These are phyloP conservation scores for Sympetrum striolatum DNA, from an alignment of 2,888 invertebrate genomes.

Conservation along the genomic window DNA sequence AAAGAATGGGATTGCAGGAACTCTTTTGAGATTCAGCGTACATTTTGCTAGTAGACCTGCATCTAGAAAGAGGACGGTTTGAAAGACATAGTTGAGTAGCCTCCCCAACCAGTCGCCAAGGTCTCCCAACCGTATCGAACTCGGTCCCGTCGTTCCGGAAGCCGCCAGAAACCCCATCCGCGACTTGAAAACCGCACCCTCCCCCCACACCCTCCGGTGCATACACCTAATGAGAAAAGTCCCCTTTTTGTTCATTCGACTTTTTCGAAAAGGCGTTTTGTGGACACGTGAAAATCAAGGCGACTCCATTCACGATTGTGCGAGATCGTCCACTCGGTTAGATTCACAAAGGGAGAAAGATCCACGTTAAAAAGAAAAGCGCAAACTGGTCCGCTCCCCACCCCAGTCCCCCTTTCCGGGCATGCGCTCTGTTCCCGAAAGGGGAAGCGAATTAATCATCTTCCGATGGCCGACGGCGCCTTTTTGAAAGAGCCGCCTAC, in stretches of 20 bases:
- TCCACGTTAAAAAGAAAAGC: constrained; percentile 27
- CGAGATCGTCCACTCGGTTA: constrained; percentile 26
- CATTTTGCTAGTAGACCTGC: no score
- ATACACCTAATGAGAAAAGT: neutral
- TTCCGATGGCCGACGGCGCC: constrained; percentile 37
- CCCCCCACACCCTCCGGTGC: neutral
- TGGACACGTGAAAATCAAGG: neutral
- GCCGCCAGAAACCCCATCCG: neutral
- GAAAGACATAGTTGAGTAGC: no score
- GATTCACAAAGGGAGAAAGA: neutral
- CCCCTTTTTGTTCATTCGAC: neutral
- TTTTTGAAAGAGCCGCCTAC: constrained; percentile 26
- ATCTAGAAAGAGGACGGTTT: no score
- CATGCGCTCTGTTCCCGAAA: constrained; percentile 9
- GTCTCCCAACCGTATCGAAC: no score
- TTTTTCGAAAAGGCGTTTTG: neutral
- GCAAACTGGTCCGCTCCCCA: constrained; percentile 7
- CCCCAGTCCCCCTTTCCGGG: neutral
- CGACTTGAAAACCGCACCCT: neutral
- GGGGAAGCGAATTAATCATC: constrained; percentile 29
- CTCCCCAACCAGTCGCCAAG: no score
- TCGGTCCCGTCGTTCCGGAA: no score
- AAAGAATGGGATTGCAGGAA: no score
- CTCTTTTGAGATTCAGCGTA: no score
- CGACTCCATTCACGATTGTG: constrained; percentile 17